Evolutionary conservation across 2,797 vertebrate genomes (phyloP), one percentile per base, ranked within the genome.

Genomic region (Artibeus jamaicensis): DNA sequence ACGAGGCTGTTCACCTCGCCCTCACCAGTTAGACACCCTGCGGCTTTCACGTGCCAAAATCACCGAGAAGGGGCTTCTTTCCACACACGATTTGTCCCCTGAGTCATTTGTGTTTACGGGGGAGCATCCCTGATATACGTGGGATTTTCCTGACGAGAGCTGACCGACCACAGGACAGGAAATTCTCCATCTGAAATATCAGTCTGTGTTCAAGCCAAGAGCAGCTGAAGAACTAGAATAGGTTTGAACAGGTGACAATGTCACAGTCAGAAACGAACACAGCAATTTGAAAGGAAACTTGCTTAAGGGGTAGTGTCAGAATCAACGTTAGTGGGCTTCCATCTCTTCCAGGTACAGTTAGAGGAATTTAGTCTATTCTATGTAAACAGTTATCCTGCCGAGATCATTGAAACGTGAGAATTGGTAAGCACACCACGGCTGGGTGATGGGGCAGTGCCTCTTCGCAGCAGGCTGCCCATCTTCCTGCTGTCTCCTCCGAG

Each of bases 231-330:
- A 86, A 89, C 73, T 24, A 96, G 48, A 91, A 81, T 15, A 77
- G 16, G 44, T 76, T 95, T 89, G 67, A 73, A 48, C 29, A 29
- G 78, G 34, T 9, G 18, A 89, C 95, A 67, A 89, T 91, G 84
- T 71, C 79, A 39, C 42, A 85, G 77, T 81, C 73, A 78, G 39
- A 84, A 95, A 92, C 32, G 93, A 89, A 91, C 74, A 62, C 10
- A 74, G 85, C 4, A 71, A 50, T 78, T n/a, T 59, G 62, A 87
- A 88, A 85, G 53, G 85, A 92, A 92, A 92, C 82, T 55, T 84
- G 65, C 71, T 68, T 37, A 50, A 1, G 6, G 11, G 32, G 32
- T 89, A 14, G 91, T 79, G 34, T 26, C 18, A 71, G 73, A 81
- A 90, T 73, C 11, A 53, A 96, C 85, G 59, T 62, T 46, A 81